These are phyloP conservation scores for Megaceryle torquata DNA, from an alignment of 2,113 vertebrate species.

Conservation along the genomic window DNA sequence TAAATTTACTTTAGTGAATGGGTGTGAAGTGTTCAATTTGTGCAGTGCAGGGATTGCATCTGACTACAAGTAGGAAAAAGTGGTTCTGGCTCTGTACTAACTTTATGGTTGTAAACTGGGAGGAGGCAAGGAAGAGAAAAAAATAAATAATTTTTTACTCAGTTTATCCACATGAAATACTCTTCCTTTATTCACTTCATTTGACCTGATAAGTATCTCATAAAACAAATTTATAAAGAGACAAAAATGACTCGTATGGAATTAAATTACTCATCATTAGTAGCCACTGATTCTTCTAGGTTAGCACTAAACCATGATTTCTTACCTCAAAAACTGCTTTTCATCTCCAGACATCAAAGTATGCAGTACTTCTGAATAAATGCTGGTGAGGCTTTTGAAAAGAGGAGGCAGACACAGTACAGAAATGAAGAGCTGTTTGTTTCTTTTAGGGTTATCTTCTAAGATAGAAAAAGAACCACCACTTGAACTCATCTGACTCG, in stretches of 20 bases:
- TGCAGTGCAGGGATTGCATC: not conserved
- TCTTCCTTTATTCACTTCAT: not conserved
- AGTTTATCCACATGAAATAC: not conserved
- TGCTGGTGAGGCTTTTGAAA: not conserved
- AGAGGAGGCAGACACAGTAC: not conserved
- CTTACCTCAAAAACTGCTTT: slow-evolving; percentile 53
- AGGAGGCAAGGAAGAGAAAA: not conserved
- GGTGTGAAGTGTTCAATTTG: slow-evolving; percentile 26
- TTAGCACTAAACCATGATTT: slow-evolving; percentile 41
- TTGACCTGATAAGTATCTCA: slow-evolving; percentile 4
- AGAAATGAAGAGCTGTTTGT: slow-evolving; percentile 11
- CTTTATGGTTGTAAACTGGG: not conserved
- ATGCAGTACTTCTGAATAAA: not conserved
- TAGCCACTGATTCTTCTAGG: slow-evolving; percentile 33
- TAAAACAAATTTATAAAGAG: slow-evolving; percentile 30
- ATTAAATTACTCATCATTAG: slow-evolving; percentile 49
- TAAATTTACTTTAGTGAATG: slow-evolving; percentile 38
- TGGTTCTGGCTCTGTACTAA: not conserved
- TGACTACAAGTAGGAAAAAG: not conserved
- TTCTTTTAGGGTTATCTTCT: slow-evolving; percentile 20
- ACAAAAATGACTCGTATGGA: not conserved
- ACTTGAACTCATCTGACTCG: not conserved
- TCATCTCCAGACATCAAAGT: slow-evolving; percentile 63
- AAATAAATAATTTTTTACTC: not conserved
- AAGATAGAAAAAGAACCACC: slow-evolving; percentile 19